Evolutionary conservation across 64 coral and sea anemone genomes (phyloP).

Genomic region (Stichodactyla mertensii): DNA sequence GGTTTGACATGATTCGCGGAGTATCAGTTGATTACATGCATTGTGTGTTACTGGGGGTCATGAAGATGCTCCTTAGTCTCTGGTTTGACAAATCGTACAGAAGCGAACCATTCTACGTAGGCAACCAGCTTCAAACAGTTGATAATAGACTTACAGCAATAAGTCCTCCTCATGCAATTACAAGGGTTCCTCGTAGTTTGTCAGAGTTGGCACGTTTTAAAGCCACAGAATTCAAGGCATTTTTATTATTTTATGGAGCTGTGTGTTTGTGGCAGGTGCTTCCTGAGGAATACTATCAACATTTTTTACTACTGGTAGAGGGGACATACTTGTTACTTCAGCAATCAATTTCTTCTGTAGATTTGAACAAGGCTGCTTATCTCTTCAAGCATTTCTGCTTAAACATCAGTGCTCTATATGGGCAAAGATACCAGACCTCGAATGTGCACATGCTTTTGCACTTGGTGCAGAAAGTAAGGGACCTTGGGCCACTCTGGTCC

Average conservation of each 20-base stretch:
- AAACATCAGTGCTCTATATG: constrained; percentile 26
- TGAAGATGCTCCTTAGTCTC: constrained; percentile 33
- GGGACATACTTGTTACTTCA: constrained; percentile 20
- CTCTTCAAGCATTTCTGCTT: constrained; percentile 25
- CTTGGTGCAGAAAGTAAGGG: constrained; percentile 17
- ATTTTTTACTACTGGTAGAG: constrained; percentile 18
- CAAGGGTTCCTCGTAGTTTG: constrained; percentile 22
- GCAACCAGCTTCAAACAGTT: constrained; percentile 9
- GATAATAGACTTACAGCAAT: constrained; percentile 6
- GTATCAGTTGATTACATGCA: constrained; percentile 42
- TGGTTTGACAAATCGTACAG: constrained; percentile 38
- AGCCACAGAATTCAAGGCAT: constrained; percentile 42
- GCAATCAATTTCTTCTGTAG: constrained; percentile 25
- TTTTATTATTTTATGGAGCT: constrained; percentile 31
- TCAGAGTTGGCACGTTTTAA: constrained; percentile 30
- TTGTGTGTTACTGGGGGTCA: constrained; percentile 24
- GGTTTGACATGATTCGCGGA: constrained; percentile 38
- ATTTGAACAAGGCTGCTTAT: neutral
- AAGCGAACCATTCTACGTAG: constrained; percentile 5
- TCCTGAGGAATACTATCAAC: constrained; percentile 32
- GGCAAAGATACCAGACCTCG: constrained; percentile 21
- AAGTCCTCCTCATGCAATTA: constrained; percentile 32
- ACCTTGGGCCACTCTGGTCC: constrained; percentile 30
- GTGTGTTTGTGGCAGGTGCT: constrained; percentile 27
- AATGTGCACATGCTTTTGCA: constrained; percentile 37